Conservation (phyloP, 2,797 vertebrate species). For the Dendrocincla fuliginosa region DNA sequence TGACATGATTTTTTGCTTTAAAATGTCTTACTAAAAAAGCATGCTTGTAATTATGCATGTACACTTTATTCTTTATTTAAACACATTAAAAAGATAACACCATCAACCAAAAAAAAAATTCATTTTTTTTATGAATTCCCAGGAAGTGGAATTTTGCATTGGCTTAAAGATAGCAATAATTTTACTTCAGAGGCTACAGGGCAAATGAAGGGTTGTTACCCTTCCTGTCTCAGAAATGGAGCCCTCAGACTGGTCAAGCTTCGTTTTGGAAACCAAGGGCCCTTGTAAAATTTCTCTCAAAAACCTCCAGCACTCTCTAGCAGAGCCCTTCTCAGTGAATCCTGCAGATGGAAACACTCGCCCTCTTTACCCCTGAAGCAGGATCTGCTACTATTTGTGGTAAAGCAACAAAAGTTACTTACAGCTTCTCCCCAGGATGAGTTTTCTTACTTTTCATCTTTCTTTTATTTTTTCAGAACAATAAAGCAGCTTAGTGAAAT, state of each 20-base stretch:
- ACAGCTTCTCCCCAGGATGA: background rate
- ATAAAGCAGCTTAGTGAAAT: background rate
- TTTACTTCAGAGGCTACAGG: background rate
- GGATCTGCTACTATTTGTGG: background rate
- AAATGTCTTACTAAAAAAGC: background rate
- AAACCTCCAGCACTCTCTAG: background rate
- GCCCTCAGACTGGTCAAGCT: background rate
- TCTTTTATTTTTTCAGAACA: background rate
- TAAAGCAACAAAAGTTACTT: background rate
- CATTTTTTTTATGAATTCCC: no score
- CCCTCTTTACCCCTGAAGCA: background rate
- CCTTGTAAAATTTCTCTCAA: background rate
- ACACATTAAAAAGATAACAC: background rate
- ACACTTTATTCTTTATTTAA: background rate
- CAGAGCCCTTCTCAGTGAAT: background rate
- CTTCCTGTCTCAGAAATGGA: background rate
- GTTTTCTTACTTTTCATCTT: background rate
- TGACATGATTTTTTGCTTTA: background rate
- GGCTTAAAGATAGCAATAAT: background rate
- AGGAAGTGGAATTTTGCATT: background rate
- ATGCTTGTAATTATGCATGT: background rate
- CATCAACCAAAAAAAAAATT: background rate
- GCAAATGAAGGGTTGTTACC: background rate
- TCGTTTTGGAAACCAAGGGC: background rate
- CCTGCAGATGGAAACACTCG: background rate